Conservation (phyloP, 2,797 vertebrate species). For the Scolopax rusticola region DNA sequence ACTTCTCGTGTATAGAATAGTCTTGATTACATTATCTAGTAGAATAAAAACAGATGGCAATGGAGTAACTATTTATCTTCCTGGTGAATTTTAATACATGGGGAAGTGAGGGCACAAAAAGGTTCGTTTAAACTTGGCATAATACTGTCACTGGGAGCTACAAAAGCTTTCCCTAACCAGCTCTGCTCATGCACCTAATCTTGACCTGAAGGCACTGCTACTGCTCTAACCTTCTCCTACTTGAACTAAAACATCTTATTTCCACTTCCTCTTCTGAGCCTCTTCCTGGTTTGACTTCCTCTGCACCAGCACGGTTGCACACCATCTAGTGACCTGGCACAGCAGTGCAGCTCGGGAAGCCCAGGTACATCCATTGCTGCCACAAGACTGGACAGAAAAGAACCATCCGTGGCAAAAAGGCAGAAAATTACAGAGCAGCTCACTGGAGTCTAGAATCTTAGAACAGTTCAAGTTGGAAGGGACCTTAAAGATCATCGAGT, state of each 20-base stretch:
- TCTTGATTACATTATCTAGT: constrained; percentile 52
- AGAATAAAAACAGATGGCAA: constrained; percentile 56
- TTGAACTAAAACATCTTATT: not conserved
- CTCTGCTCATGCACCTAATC: not conserved
- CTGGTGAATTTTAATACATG: not conserved
- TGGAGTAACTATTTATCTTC: constrained; percentile 43
- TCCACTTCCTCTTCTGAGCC: not conserved
- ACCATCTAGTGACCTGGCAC: constrained; percentile 6
- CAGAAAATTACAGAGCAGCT: not conserved
- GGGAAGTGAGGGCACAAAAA: not conserved
- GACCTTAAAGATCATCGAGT: too few relatives aligned
- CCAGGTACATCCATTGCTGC: fast-evolving
- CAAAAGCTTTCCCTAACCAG: not conserved
- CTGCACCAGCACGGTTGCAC: not conserved
- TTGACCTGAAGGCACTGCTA: constrained; percentile 22
- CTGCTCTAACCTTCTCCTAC: not conserved
- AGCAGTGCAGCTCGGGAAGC: not conserved
- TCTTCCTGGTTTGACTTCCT: not conserved
- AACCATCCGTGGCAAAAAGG: not conserved
- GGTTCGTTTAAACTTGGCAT: not conserved
- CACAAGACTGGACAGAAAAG: fast-evolving
- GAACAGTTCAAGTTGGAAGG: too few relatives aligned
- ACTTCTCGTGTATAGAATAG: not conserved
- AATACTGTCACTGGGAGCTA: not conserved
- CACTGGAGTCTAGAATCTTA: not conserved